A percentile compares a stretch with the other conserved stretches of the same genome.
Evolutionary conservation across 2,797 vertebrate species (phyloP).

Genomic region (Notamacropus eugenii): DNA sequence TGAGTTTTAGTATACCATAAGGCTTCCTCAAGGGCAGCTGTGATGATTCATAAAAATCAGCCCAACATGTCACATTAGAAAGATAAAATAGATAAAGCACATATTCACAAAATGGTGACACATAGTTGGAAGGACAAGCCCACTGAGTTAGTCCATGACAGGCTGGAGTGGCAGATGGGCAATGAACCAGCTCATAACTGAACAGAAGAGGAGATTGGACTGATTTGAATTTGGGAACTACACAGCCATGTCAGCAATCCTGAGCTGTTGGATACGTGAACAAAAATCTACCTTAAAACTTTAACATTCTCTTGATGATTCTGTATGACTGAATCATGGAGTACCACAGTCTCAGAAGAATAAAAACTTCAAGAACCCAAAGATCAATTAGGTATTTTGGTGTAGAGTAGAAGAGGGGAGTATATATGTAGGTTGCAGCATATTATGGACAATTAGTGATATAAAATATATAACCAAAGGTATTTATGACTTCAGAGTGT

Average conservation of each 20-base stretch:
- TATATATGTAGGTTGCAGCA: neutral
- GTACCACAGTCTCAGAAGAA: neutral
- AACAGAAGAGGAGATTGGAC: neutral
- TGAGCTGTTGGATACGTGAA: neutral
- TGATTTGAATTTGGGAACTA: neutral
- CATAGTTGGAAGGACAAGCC: neutral
- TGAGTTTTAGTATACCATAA: neutral
- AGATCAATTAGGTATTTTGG: neutral
- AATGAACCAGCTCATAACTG: neutral
- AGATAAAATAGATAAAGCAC: neutral
- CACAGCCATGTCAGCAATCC: neutral
- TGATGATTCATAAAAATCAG: neutral
- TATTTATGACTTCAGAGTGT: neutral
- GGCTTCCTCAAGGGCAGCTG: neutral
- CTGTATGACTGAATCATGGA: neutral
- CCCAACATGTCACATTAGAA: neutral
- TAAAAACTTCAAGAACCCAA: neutral
- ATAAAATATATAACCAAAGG: neutral
- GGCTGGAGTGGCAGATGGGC: neutral
- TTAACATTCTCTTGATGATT: neutral
- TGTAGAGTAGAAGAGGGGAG: neutral
- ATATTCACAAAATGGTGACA: neutral
- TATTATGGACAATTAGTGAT: neutral
- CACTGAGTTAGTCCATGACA: neutral
- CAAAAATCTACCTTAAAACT: neutral